A percentile compares a stretch with the other conserved stretches of the same genome.
phyloP scores from a whole-genome alignment of 2,797 vertebrate genomes.

The Coranthus polyacanthus region DNA sequence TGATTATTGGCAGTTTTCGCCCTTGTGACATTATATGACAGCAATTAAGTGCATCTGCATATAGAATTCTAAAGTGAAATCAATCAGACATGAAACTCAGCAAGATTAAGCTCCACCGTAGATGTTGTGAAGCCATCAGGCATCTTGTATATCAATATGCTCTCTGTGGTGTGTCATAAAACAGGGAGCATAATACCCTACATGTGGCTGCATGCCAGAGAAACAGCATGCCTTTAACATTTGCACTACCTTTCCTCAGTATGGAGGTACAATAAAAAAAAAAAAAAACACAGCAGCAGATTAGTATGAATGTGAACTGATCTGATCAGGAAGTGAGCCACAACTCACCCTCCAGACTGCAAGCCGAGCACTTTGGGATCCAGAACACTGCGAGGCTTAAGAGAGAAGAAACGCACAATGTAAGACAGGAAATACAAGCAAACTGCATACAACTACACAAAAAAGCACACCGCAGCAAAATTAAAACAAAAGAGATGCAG shows the following conservation, averaged over 20 bases:
- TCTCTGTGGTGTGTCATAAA: slow-evolving; percentile 11
- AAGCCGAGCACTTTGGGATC: slow-evolving; percentile 91
- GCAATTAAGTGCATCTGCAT: slow-evolving; percentile 5
- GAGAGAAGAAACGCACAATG: slow-evolving; percentile 66
- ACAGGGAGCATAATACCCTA: slow-evolving; percentile 6
- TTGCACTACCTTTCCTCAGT: slow-evolving; percentile 12
- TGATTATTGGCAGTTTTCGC: slow-evolving; percentile 9
- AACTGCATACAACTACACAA: slow-evolving; percentile 15
- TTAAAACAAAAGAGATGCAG: slow-evolving; percentile 29
- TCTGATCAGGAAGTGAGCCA: slow-evolving; percentile 46
- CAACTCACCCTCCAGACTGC: slow-evolving; percentile 93
- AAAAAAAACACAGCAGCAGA: slow-evolving; percentile 41
- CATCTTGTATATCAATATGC: slow-evolving; percentile 13
- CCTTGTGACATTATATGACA: not conserved
- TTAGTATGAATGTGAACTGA: slow-evolving; percentile 46
- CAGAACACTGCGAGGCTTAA: slow-evolving; percentile 89
- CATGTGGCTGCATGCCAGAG: slow-evolving; percentile 12
- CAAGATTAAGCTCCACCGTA: slow-evolving; percentile 1
- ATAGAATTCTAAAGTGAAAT: not conserved
- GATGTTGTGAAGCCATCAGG: slow-evolving; percentile 6
- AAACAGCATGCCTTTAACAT: slow-evolving; percentile 33
- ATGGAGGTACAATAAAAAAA: not conserved
- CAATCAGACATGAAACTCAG: not conserved
- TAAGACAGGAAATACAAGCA: slow-evolving; percentile 37
- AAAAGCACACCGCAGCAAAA: slow-evolving; percentile 27